Evolutionary conservation across 2,888 invertebrate species (phyloP).

Genomic region (Philereme transversata): DNA sequence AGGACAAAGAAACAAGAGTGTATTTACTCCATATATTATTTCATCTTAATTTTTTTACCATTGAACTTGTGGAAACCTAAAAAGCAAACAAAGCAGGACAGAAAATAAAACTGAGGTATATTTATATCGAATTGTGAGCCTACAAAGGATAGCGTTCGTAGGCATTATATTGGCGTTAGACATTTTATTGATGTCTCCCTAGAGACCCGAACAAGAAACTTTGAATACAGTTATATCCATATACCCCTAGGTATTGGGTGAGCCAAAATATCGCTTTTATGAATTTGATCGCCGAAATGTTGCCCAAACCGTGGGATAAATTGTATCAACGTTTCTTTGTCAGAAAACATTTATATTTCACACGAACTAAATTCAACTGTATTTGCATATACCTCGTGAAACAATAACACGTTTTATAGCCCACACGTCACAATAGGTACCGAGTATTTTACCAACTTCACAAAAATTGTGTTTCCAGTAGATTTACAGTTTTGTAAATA

Average conservation of each 20-base stretch:
- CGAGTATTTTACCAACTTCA: conserved; percentile 12
- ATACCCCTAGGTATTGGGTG: conserved; percentile 13
- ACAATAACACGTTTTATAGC: conserved; percentile 29
- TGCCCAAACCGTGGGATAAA: conserved; percentile 26
- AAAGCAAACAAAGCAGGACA: conserved; percentile 33
- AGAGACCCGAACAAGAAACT: conserved; percentile 34
- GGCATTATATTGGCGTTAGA: conserved; percentile 37
- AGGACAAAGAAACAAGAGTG: no score
- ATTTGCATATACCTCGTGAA: conserved; percentile 24
- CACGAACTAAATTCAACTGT: conserved; percentile 14
- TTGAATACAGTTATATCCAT: conserved; percentile 35
- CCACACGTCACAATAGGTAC: conserved; percentile 16
- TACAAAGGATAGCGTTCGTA: conserved; percentile 37
- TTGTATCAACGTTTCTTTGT: conserved; percentile 22
- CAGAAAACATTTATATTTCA: conserved; percentile 18
- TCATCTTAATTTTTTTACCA: background rate
- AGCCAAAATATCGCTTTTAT: conserved; percentile 33
- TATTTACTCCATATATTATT: no score
- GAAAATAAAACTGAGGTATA: conserved; percentile 32
- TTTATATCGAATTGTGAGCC: conserved; percentile 34
- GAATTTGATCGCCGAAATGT: conserved; percentile 33
- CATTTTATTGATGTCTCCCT: conserved; percentile 41
- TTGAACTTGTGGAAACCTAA: conserved; percentile 17
- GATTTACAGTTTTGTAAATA: conserved; percentile 1
- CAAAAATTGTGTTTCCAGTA: conserved; percentile 16